These are phyloP conservation scores for Odontomachus brunneus DNA, from an alignment of 1,140 invertebrate species.

Conservation along the genomic window DNA sequence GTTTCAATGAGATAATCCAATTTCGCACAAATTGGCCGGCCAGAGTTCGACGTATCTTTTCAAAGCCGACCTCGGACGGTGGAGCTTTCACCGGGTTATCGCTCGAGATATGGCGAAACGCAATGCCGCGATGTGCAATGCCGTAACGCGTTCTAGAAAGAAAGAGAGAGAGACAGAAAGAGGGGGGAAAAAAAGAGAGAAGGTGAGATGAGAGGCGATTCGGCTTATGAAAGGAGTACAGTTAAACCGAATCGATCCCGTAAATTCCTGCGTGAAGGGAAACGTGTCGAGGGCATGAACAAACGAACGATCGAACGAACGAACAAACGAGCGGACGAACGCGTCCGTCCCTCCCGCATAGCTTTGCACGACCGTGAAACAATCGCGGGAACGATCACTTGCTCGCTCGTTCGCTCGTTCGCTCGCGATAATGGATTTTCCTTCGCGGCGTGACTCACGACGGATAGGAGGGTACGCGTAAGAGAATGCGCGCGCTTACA, in stretches of 20 bases:
- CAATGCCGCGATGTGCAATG: too few relatives aligned
- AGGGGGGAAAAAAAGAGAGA: too few relatives aligned
- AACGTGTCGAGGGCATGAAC: constrained; percentile 42
- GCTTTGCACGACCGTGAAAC: constrained; percentile 47
- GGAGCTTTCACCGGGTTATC: neutral
- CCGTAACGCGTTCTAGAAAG: neutral
- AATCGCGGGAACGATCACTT: constrained; percentile 46
- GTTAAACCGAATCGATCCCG: constrained; percentile 37
- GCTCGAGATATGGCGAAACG: neutral
- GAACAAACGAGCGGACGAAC: constrained; percentile 13
- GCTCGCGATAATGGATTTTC: constrained; percentile 36
- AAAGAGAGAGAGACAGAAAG: too few relatives aligned
- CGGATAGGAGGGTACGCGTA: neutral
- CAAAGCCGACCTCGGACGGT: neutral
- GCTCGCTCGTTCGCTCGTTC: neutral
- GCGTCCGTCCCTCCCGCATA: constrained; percentile 35
- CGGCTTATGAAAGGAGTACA: constrained; percentile 21
- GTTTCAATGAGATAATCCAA: neutral
- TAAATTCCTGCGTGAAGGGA: constrained; percentile 30
- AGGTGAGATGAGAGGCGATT: neutral
- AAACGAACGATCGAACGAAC: constrained; percentile 25
- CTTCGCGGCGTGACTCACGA: constrained; percentile 36
- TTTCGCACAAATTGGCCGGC: neutral
- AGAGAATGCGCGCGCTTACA: neutral
- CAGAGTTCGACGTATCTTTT: neutral